Base-by-base conservation (phyloP, 2,113 vertebrate genomes). In the Malurus melanocephalus region DNA sequence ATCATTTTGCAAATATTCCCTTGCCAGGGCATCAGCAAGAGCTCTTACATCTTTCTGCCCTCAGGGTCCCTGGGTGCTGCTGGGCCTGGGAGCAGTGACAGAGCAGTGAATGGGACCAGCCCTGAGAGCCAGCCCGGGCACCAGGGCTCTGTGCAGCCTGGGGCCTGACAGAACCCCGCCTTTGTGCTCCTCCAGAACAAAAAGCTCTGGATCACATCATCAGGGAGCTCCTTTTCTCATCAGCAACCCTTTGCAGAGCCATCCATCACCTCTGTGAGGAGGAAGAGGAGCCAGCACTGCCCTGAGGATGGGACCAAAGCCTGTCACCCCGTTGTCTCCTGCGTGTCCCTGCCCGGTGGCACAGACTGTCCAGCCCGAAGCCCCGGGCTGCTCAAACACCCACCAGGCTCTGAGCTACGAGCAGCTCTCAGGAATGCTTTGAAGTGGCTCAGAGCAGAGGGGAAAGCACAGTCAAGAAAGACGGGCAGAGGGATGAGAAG, bases 371-470 rank as follows among this genome's bases (percentile, higher is more conserved):
- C 82, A 87, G 35, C 35, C 72, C 81, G 12, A 15, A 83, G 56
- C 65, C 48, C 60, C 11, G 22, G 3, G 52, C 65, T 59, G 77
- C 69, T n/a, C 15, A 68, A 78, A 81, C 61, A 49, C 67, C 72
- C 82, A 35, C 28, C 76, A 24, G 32, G 67, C 71, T 65, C 88
- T 4, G 43, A 40, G 68, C 19, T 61, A 48, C 2, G 1, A 71
- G 81, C 81, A 71, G 93, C 80, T 74, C 76, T 56, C 76, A 89
- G 90, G 93, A 91, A 96, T 90, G 89, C 94, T 94, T 90, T 95
- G 91, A 93, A 92, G 90, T 79, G 91, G 73, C 76, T 92, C 85
- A n/a, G 76, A 64, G 7, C 35, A 67, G 48, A 85, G 74, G 30
- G 76, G 52, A 71, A 89, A 77, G 49, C 78, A 48, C 1, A 2